Percentiles rank a stretch among this genome's conserved stretches.
Conservation (phyloP, 2,113 vertebrate genomes). For the Trogon surrucura region DNA sequence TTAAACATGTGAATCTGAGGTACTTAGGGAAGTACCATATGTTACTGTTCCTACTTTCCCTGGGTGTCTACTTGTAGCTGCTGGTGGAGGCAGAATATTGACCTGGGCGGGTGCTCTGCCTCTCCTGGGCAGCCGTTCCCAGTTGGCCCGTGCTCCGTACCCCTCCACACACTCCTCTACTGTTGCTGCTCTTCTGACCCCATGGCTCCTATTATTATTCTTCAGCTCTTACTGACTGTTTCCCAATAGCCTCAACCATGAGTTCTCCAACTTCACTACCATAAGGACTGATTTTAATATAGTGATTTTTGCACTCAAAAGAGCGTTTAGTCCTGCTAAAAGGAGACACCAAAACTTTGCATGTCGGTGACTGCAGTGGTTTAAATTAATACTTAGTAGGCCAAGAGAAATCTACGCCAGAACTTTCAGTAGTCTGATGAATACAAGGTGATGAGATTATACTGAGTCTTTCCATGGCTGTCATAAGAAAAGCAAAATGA, state of each 20-base stretch:
- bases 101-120: neutral
- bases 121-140: neutral
- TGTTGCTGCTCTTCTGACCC: neutral
- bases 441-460: conserved; percentile 43
- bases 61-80: neutral
- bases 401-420: conserved; percentile 5
- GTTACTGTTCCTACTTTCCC: neutral
- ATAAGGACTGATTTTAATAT: neutral
- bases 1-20: neutral
- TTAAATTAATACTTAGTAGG: neutral
- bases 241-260: neutral
- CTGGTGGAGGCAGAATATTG: neutral
- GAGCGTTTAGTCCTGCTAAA: neutral
- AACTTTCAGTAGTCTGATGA: conserved; percentile 12
- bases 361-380: neutral
- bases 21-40: neutral
- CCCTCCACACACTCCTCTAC: neutral
- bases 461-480: conserved; percentile 3
- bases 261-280: neutral
- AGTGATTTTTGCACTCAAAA: neutral
- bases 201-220: neutral
- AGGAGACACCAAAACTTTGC: neutral
- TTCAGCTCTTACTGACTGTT: neutral
- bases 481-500: conserved; percentile 22
- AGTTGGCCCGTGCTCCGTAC: neutral